Evolutionary conservation across 2,888 invertebrate species (phyloP), one percentile per base, ranked within the genome.

Genomic region (Ennomos fuscantarius): DNA sequence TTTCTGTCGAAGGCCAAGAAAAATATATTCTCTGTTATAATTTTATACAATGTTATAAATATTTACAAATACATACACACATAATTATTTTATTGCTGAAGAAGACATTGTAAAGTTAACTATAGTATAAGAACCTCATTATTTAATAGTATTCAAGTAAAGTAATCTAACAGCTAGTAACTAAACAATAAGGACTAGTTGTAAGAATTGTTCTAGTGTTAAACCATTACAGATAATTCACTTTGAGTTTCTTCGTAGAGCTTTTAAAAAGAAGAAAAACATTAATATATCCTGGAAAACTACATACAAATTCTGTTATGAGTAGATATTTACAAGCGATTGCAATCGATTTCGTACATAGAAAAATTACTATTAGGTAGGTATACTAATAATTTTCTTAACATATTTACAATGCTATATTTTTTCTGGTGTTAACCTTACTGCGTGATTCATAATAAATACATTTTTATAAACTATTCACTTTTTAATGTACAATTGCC

Each of bases 391-490:
- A 60, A 55, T 79, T 70, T 75, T 79, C 83, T 86, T 86, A 87
- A 87, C 82, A 81, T 90, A 90, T 92, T 78, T 92, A 92, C 92
- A 92, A 69, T 75, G 75, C 90, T 90, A 89, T 79, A 70, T 24
- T 81, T 85, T n/a, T 84, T 88, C 87, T 92, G 92, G 92, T 92
- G 92, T 92, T 91, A 85, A 87, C 79, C 92, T 92, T 92, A 92
- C 92, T 90, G 90, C 89, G 90, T 89, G 87, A 83, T 86, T 84
- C 82, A 89, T 92, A 90, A 91, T 92, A 90, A 91, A 92, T 91
- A 91, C 86, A 89, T 84, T 86, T 85, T 83, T 86, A 82, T 80
- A 76, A 77, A 81, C 84, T 84, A 82, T 82, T 79, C 81, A 55
- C 47, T 67, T 63, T 55, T 83, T 74, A 86, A 87, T 89, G 84